Percentiles rank a stretch among this genome's conserved stretches.
Evolutionary conservation across 2,113 vertebrate species (phyloP).

Genomic region (Ceratotherium simum): DNA sequence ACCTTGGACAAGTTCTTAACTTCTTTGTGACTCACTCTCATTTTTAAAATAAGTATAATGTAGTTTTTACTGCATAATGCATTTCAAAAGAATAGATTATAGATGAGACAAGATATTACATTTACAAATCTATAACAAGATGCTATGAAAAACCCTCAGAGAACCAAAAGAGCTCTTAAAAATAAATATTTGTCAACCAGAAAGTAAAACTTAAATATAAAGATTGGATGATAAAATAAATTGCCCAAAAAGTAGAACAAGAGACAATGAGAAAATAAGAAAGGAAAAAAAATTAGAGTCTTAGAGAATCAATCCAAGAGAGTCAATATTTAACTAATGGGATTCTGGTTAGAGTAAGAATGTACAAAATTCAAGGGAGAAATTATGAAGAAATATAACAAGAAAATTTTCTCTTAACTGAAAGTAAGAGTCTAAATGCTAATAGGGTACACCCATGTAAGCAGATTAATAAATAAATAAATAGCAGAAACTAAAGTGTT

Average conservation of each 20-base stretch:
- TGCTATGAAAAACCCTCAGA: not conserved
- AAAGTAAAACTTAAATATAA: conserved; percentile 35
- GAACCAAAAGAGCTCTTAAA: not conserved
- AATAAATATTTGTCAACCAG: not conserved
- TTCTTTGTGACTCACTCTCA: not conserved
- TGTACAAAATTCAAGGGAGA: not conserved
- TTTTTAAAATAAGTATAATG: not conserved
- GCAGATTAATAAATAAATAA: not conserved
- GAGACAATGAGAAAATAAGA: not conserved
- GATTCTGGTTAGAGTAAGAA: not conserved
- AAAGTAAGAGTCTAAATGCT: not conserved
- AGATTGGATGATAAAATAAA: not conserved
- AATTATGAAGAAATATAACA: not conserved
- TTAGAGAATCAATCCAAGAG: not conserved
- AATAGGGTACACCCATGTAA: not conserved
- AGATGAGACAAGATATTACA: not conserved
- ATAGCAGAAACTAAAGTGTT: not conserved
- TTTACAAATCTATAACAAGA: conserved; percentile 30
- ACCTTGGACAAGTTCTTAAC: conserved; percentile 16
- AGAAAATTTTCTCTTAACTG: conserved; percentile 11
- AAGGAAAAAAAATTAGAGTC: not conserved
- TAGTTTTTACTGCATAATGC: not conserved
- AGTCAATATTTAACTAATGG: not conserved
- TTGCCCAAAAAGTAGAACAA: not conserved
- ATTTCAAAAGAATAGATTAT: conserved; percentile 13